Percentiles rank a stretch among this genome's conserved stretches.
These are phyloP conservation scores for Callyntrura sp. DNA, from an alignment of 2,888 invertebrate species.

Conservation along the genomic window DNA sequence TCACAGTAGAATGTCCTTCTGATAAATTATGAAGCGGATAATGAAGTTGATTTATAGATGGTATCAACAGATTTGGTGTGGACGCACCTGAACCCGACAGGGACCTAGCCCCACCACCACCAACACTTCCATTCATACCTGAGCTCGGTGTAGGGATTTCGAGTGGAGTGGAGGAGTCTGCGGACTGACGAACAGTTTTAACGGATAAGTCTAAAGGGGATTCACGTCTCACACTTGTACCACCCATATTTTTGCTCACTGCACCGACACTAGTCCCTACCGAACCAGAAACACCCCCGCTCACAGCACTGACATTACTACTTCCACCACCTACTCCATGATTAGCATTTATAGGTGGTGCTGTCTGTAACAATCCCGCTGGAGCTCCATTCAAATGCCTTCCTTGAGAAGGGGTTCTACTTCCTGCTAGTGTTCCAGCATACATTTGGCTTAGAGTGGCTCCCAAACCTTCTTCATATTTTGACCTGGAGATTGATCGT, in stretches of 20 bases:
- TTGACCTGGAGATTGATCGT: constrained; percentile 74
- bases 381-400: constrained; percentile 72
- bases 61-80: constrained; percentile 78
- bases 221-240: constrained; percentile 86
- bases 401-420: constrained; percentile 59
- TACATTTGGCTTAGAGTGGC: constrained; percentile 83
- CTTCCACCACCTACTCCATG: constrained; percentile 57
- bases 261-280: neutral
- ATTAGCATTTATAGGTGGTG: constrained; percentile 61
- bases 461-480: constrained; percentile 84
- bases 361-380: constrained; percentile 66
- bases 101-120: constrained; percentile 75
- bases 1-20: constrained; percentile 65
- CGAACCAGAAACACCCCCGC: constrained; percentile 4
- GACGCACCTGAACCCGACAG: constrained; percentile 81
- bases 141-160: constrained; percentile 83
- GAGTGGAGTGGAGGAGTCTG: constrained; percentile 91
- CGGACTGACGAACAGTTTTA: constrained; percentile 94
- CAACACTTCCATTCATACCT: constrained; percentile 74
- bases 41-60: constrained; percentile 60
- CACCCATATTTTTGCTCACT: constrained; percentile 65
- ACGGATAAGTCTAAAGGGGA: constrained; percentile 95
- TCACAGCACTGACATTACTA: constrained; percentile 45
- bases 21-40: constrained; percentile 59
- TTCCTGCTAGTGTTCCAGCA: constrained; percentile 73